Evolutionary conservation across 2,113 vertebrate species (phyloP).

Genomic region (Grammomys surdaster): DNA sequence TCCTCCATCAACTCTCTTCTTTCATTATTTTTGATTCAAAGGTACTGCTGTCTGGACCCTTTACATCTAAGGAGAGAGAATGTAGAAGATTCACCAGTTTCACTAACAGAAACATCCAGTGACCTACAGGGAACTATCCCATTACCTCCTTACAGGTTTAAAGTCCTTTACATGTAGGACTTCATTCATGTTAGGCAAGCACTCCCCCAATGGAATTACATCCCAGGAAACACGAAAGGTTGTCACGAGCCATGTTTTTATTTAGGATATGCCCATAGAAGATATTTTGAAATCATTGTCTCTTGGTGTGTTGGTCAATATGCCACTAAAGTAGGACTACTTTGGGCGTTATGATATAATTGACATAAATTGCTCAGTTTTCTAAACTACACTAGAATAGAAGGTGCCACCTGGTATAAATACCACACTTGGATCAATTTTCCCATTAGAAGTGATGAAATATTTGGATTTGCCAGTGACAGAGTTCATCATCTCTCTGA

Average conservation of each 20-base stretch:
- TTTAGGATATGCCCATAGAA: neutral
- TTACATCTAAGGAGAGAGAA: neutral
- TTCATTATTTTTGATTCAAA: neutral
- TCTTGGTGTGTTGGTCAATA: neutral
- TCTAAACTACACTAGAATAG: neutral
- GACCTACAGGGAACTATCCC: fast-evolving
- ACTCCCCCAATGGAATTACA: neutral
- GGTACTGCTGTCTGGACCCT: neutral
- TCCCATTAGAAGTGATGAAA: neutral
- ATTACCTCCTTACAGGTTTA: neutral
- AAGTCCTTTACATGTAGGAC: neutral
- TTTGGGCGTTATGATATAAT: neutral
- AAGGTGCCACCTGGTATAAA: neutral
- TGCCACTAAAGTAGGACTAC: neutral
- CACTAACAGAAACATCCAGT: neutral
- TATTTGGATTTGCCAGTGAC: neutral
- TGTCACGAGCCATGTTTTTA: constrained; percentile 3
- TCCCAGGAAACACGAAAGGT: neutral
- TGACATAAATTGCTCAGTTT: neutral
- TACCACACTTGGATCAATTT: neutral
- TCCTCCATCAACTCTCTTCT: neutral
- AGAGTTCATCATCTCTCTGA: neutral
- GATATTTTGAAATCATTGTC: neutral
- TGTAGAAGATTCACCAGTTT: neutral
- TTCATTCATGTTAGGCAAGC: neutral